Conservation (phyloP, 2,797 vertebrate species). For the Crenichthys baileyi region DNA sequence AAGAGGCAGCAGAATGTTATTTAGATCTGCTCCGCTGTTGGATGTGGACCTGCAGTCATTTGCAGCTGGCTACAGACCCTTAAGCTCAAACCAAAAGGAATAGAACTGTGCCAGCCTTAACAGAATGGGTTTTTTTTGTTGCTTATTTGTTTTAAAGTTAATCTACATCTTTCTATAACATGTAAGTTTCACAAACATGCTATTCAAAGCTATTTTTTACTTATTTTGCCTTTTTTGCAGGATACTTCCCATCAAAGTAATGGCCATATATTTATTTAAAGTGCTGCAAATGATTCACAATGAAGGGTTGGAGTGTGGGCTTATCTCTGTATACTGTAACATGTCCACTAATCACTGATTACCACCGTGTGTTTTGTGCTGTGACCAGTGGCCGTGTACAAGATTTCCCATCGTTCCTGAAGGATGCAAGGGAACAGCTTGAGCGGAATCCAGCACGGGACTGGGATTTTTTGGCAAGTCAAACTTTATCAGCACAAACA, state of each 20-base stretch:
- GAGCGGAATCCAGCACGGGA: conserved; percentile 78
- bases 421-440: conserved; percentile 81
- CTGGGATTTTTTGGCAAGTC: conserved; percentile 83
- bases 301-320: conserved; percentile 59
- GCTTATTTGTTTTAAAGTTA: conserved; percentile 13
- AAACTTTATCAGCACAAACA: conserved; percentile 86
- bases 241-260: conserved; percentile 39
- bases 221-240: conserved; percentile 27
- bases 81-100: conserved; percentile 58
- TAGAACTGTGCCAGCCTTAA: conserved; percentile 41
- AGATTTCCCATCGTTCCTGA: conserved; percentile 80
- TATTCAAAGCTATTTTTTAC: conserved; percentile 3
- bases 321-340: conserved; percentile 76
- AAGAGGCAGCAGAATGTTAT: conserved; percentile 71
- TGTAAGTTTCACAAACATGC: conserved; percentile 18
- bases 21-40: conserved; percentile 48
- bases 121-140: conserved; percentile 30
- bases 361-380: conserved; percentile 74
- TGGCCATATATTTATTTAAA: conserved; percentile 36
- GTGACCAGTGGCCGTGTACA: conserved; percentile 74
- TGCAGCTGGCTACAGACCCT: conserved; percentile 64
- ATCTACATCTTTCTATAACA: conserved; percentile 9
- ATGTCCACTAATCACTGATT: conserved; percentile 79
- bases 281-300: conserved; percentile 55
- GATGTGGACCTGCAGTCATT: conserved; percentile 56